Percentiles rank a stretch among this genome's conserved stretches.
These are phyloP conservation scores for Heliangelus exortis DNA, from an alignment of 2,797 vertebrate species.

Conservation along the genomic window DNA sequence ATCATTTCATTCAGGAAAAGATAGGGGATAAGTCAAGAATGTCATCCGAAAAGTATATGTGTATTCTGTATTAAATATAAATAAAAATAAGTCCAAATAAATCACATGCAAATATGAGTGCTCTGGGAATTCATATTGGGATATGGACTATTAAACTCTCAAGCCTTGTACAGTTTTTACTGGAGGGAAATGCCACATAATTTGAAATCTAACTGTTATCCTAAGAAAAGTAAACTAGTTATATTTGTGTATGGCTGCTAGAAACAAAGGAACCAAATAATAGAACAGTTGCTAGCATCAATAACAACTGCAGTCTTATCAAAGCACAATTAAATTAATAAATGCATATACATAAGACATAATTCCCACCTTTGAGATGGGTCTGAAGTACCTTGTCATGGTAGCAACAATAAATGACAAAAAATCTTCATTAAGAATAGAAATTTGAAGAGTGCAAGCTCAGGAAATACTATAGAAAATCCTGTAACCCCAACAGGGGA, in stretches of 20 bases:
- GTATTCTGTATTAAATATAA: neutral
- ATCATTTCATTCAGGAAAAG: neutral
- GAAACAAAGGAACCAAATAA: neutral
- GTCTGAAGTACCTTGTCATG: neutral
- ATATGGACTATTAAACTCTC: neutral
- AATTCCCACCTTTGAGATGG: neutral
- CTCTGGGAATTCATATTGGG: neutral
- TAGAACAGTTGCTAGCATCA: neutral
- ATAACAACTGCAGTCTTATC: neutral
- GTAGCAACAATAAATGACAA: neutral
- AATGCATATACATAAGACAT: neutral
- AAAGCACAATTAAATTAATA: neutral
- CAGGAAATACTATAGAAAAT: neutral
- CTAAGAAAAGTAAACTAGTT: neutral
- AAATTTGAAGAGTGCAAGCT: neutral
- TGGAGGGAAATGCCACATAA: neutral
- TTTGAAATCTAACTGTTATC: neutral
- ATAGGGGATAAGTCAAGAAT: neutral
- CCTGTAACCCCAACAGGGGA: accelerated
- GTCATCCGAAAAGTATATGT: neutral
- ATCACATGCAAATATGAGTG: neutral
- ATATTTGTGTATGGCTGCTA: neutral
- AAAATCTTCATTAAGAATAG: neutral
- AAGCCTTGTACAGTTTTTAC: neutral
- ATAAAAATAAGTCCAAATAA: neutral